Evolutionary conservation across 2,888 invertebrate genomes (phyloP).

Genomic region (Erebia palarica): DNA sequence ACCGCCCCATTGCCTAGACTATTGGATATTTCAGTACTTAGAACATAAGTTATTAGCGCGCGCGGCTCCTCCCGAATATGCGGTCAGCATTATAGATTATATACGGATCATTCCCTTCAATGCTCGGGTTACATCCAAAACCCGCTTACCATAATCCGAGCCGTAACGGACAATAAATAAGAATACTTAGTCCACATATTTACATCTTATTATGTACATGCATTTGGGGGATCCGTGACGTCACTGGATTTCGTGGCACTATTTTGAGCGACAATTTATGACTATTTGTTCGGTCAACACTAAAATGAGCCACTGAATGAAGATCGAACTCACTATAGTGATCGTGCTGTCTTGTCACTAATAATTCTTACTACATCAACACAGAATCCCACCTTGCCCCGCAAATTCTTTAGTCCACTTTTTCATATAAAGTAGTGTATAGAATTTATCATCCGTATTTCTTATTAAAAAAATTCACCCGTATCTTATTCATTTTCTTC

Average conservation of each 20-base stretch:
- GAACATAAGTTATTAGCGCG: no score
- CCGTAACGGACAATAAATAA: constrained; percentile 60
- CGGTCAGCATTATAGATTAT: not conserved
- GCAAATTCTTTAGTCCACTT: constrained; percentile 22
- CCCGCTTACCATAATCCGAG: constrained; percentile 15
- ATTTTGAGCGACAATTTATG: not conserved
- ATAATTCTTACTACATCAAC: no score
- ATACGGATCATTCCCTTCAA: not conserved
- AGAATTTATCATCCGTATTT: constrained; percentile 18
- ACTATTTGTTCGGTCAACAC: not conserved
- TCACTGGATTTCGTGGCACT: constrained; percentile 13
- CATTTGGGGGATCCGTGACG: constrained; percentile 26
- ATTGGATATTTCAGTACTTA: not conserved
- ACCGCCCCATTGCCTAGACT: no score
- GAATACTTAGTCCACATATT: constrained; percentile 72
- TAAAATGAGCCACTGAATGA: not conserved
- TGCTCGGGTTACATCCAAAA: not conserved
- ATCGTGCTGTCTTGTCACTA: no score
- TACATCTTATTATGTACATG: constrained; percentile 76
- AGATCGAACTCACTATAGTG: not conserved
- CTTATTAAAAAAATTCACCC: not conserved
- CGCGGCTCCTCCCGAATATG: not conserved
- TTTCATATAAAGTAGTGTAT: constrained; percentile 17
- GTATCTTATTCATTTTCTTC: not conserved
- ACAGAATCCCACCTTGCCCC: not conserved